Base-by-base conservation (phyloP, 2,113 vertebrate genomes). In the Mionectes macconnelli region DNA sequence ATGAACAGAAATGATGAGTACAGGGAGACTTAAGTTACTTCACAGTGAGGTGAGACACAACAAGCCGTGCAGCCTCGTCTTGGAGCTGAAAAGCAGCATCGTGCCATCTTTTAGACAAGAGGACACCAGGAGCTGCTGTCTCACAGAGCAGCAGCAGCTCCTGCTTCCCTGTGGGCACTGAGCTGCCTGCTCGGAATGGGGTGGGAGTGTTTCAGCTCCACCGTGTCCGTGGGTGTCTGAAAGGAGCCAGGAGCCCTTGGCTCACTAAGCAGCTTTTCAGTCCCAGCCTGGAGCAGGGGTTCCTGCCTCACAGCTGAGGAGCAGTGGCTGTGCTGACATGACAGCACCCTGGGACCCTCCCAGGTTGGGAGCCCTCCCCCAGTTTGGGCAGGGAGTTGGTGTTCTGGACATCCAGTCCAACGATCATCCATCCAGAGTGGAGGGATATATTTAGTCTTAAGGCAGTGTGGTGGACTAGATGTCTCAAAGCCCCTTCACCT, bases 121-220 rank as follows among this genome's bases (percentile, higher is more conserved):
- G 24, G 9, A 39, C 77, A 63, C 33, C 12, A 56, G 40, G 53
- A 86, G 75, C 79, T 92, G 60, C 70, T 76, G 60, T 57, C 49
- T 90, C 50, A 15, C 49, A 15, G 40, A 45, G 59, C 87, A 49
- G 69, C 55, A 81, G 74, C 82, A 90, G 72, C 75, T 92, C 39
- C 87, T 47, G 45, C 60, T 60, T 84, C 78, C 52, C 81, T 79
- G 82, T 63, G 84, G 63, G 59, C 89, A 28, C 59, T 11, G 33
- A 62, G 63, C 44, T 6, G 19, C 62, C 88, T 93, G 82, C 70
- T 68, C 57, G 73, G 62, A 44, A 81, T 69, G 21, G 37, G 45
- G 50, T 94, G 80, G 89, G 84, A 90, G 68, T 45, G 31, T 81
- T 56, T 37, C 53, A 76, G 70, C 70, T 83, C 70, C 82, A n/a